Base-by-base conservation (phyloP, 2,888 invertebrate species). In the Eledone cirrhosa region DNA sequence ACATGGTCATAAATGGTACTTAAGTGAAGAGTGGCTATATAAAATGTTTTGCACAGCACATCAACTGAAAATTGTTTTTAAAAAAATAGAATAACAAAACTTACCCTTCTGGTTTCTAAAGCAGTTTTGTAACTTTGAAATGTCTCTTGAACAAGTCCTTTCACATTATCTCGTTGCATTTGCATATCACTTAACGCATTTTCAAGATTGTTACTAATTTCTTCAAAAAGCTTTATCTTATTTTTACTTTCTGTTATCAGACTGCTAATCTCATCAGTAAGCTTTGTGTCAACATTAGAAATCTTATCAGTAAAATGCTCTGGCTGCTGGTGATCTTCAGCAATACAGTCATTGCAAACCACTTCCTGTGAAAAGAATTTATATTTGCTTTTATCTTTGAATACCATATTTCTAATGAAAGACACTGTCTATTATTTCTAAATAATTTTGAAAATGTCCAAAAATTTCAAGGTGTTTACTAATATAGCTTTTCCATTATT, bases 261-360 rank as follows among this genome's bases (percentile, higher is more conserved):
- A 85, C 93, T 93, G 83, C 94, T 93, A 81, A 97, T 92, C 89
- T 96, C 96, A 79, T 94, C 94, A 77, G 95, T 94, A 78, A 95
- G 94, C 79, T 94, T 93, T 78, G 93, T 93, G 88, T 96, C 96
- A 19, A 95, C 95, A 88, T 95, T 95, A 33, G 93, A 92, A 83
- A 97, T 93, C 80, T 95, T 93, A 90, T 97, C 97, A 87, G 95
- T 95, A 85, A 94, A 94, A 92, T 97, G 97, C 74, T 94, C 94
- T 24, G 93, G 92, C 74, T 94, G 94, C 91, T 95, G 95, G 90
- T 97, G 97, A 82, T 95, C 95, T 59, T 93, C 92, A 82, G 95
- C 93, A 83, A 95, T 92, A 91, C 97, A 97, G 91, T 97, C 96
- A 86, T 94, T 94, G 91, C 97, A 97, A 82, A 95, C 94, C 41